Evolutionary conservation across 2,888 invertebrate species (phyloP).

Genomic region (Lordiphosa fenestrarum): DNA sequence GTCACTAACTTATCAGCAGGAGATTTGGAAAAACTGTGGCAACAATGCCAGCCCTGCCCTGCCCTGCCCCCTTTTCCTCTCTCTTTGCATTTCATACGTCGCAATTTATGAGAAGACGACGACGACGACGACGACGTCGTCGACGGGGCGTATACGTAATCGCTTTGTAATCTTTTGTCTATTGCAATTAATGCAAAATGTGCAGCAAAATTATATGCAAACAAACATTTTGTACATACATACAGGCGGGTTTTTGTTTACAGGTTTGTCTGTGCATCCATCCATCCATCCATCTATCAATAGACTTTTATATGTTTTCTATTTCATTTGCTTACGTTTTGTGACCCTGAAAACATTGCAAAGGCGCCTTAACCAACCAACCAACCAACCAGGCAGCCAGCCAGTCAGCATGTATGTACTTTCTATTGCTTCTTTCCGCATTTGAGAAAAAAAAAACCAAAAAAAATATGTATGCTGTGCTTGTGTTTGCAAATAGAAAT

Average conservation of each 20-base stretch:
- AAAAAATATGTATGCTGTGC: background rate
- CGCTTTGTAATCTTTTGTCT: constrained; percentile 28
- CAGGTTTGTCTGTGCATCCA: background rate
- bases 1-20: too few species aligned
- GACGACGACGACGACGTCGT: constrained; percentile 9
- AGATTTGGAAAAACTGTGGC: too few species aligned
- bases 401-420: constrained; percentile 13
- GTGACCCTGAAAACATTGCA: constrained; percentile 46
- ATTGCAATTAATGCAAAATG: background rate
- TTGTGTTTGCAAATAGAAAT: background rate
- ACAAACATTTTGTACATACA: background rate
- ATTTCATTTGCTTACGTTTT: constrained; percentile 41
- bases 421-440: constrained; percentile 57
- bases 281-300: constrained; percentile 19
- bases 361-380: constrained; percentile 3
- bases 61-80: too few species aligned
- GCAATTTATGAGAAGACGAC: constrained; percentile 18
- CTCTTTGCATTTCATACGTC: constrained; percentile 27
- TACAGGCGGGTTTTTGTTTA: constrained; percentile 2
- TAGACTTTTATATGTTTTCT: constrained; percentile 54
- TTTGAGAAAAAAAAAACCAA: constrained; percentile 18
- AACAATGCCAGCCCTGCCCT: too few species aligned
- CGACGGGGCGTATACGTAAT: constrained; percentile 57
- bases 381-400: constrained; percentile 5
- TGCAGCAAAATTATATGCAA: constrained; percentile 1